Evolutionary conservation across 2,113 vertebrate genomes (phyloP).

Genomic region (Sapajus apella): DNA sequence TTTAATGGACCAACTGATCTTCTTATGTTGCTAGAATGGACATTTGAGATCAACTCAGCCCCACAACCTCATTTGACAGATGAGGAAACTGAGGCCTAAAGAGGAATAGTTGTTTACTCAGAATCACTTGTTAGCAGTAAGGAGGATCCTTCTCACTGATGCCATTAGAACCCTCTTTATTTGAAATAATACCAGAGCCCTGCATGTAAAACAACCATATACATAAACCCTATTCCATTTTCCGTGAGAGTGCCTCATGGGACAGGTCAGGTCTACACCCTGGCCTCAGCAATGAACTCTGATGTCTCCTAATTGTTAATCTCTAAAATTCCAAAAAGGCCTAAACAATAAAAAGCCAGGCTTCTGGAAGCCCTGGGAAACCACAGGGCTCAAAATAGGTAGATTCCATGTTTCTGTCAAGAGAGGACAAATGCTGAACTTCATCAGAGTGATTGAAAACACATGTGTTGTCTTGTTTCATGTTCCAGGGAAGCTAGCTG

Average conservation of each 20-base stretch:
- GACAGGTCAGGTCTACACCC: background rate
- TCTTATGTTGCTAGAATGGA: background rate
- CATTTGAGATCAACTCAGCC: background rate
- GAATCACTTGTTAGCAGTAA: background rate
- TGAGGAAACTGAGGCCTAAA: background rate
- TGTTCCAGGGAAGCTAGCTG: slow-evolving; percentile 23
- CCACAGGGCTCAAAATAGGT: slow-evolving; percentile 26
- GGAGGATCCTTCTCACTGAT: background rate
- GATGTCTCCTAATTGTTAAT: background rate
- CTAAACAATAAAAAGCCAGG: background rate
- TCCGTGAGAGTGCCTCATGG: background rate
- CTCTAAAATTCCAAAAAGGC: background rate
- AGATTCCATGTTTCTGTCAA: slow-evolving; percentile 51
- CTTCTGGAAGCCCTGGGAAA: slow-evolving; percentile 34
- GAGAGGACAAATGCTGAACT: slow-evolving; percentile 48
- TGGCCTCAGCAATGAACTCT: background rate
- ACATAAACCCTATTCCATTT: background rate
- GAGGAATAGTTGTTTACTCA: background rate
- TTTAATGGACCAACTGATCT: background rate
- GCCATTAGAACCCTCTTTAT: background rate
- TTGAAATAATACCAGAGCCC: background rate
- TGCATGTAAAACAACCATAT: background rate
- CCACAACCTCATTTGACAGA: slow-evolving; percentile 5
- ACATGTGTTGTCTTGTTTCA: slow-evolving; percentile 51
- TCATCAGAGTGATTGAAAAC: slow-evolving; percentile 50